These are phyloP conservation scores for Muscicapa comitata DNA, from an alignment of 2,797 vertebrate species.

Conservation along the genomic window DNA sequence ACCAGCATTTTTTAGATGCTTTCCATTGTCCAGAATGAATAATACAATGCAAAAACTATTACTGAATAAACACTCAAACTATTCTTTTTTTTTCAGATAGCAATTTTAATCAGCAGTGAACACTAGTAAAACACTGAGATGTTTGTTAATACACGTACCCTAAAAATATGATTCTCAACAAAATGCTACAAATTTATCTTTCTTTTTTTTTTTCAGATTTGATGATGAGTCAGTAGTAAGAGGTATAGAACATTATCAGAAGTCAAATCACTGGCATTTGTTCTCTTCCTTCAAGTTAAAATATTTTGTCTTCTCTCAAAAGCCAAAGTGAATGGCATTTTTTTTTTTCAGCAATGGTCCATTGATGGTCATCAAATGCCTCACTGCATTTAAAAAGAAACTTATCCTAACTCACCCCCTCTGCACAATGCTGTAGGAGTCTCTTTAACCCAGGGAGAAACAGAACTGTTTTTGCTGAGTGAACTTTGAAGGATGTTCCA, in stretches of 20 bases:
- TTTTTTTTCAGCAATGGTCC: background rate
- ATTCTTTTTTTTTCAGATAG: constrained; percentile 26
- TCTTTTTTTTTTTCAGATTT: background rate
- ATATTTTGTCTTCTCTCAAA: constrained; percentile 46
- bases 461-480: background rate
- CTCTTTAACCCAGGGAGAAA: background rate
- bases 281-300: constrained; percentile 29
- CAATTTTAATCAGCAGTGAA: constrained; percentile 59
- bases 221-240: background rate
- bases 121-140: background rate
- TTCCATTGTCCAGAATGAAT: constrained; percentile 41
- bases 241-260: background rate
- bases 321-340: background rate
- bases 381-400: background rate
- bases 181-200: background rate
- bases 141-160: background rate
- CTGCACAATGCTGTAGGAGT: background rate
- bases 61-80: constrained; percentile 40
- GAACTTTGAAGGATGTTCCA: background rate
- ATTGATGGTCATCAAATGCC: background rate
- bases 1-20: constrained; percentile 58
- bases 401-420: background rate
- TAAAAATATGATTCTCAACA: background rate
- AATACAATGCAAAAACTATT: constrained; percentile 16
- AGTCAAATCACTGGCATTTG: background rate